phyloP scores from a whole-genome alignment of 2,113 vertebrate genomes.

The Carassius gibelio region DNA sequence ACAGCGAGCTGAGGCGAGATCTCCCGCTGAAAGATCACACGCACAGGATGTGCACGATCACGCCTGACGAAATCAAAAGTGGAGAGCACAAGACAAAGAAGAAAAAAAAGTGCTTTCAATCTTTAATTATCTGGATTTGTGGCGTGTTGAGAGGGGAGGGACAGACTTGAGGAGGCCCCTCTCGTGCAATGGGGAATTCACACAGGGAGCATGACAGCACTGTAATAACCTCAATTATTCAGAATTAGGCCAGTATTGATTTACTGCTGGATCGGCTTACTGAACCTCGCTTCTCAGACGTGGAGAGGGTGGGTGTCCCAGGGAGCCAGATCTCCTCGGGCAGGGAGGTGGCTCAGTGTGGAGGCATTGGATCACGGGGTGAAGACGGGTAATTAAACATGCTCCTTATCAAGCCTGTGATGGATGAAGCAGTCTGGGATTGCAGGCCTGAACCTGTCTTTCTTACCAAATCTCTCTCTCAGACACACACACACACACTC shows the following conservation, averaged over 20 bases:
- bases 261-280: constrained; percentile 80
- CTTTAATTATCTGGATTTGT: constrained; percentile 53
- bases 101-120: constrained; percentile 51
- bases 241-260: constrained; percentile 79
- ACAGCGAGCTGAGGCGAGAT: constrained; percentile 43
- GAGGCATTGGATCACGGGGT: constrained; percentile 39
- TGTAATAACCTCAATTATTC: constrained; percentile 82
- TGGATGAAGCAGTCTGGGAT: constrained; percentile 71
- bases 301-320: constrained; percentile 58
- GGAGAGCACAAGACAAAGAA: constrained; percentile 7
- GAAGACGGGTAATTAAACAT: constrained; percentile 73
- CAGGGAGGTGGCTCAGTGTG: constrained; percentile 32
- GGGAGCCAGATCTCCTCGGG: constrained; percentile 57
- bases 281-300: constrained; percentile 57
- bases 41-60: constrained; percentile 48
- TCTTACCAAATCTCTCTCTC: background rate
- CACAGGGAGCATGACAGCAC: constrained; percentile 68
- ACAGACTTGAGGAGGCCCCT: constrained; percentile 40
- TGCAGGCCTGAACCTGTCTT: constrained; percentile 38
- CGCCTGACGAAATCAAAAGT: constrained; percentile 45
- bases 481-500: constrained; percentile 5
- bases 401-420: constrained; percentile 71
- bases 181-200: constrained; percentile 61
- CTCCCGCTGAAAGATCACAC: constrained; percentile 22
- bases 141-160: constrained; percentile 53